A percentile compares a stretch with the other conserved stretches of the same genome.
phyloP scores from a whole-genome alignment of 2,888 invertebrate genomes.

The Diaphora mendica region DNA sequence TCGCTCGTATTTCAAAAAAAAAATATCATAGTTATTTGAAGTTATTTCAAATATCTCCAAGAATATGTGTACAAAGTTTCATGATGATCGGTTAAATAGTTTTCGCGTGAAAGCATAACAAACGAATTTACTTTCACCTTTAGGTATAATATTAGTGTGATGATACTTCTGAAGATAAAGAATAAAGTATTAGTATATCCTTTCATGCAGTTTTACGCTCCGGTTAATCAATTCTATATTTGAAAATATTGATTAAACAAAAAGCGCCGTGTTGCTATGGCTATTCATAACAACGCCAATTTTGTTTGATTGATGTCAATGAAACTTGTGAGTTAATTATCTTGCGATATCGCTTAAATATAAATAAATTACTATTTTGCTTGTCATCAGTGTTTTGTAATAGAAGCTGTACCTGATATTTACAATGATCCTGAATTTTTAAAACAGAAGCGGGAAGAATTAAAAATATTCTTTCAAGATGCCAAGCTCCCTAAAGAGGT shows the following conservation, averaged over 20 bases:
- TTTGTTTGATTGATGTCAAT: conserved; percentile 42
- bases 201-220: not conserved
- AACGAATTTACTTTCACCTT: no score
- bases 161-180: no score
- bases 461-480: conserved; percentile 72
- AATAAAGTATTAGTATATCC: not conserved
- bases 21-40: no score
- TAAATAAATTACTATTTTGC: conserved; percentile 1
- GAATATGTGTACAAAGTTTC: no score
- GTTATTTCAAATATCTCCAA: no score
- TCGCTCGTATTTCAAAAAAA: no score
- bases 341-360: not conserved
- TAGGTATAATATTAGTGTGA: no score
- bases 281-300: conserved; percentile 32
- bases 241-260: conserved; percentile 47
- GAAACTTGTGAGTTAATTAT: not conserved
- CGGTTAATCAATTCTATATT: conserved; percentile 31
- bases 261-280: conserved; percentile 35
- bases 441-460: conserved; percentile 70
- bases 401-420: conserved; percentile 59
- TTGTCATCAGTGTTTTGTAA: conserved; percentile 24
- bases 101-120: no score
- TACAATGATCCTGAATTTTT: conserved; percentile 58
- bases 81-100: no score
- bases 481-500: conserved; percentile 66